Base-by-base conservation (phyloP, 2,888 invertebrate species). In the Coecobrya sp. region DNA sequence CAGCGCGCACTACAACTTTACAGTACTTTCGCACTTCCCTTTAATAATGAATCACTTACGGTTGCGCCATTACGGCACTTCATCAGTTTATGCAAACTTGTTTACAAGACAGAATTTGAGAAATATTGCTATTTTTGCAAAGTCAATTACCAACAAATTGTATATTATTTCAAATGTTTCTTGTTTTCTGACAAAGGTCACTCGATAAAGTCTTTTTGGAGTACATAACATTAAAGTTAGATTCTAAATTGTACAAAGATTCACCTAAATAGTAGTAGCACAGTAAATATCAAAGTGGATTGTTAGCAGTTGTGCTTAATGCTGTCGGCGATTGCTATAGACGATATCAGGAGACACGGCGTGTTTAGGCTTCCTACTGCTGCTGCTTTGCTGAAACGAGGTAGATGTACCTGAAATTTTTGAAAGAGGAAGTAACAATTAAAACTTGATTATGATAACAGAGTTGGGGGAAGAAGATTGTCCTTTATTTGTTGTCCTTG, bases 341-440 rank as follows among this genome's bases (percentile, higher is more conserved):
- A 91, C 86, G n/a, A 91, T 91, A n/a, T 91, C 91, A 7, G 91
- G 91, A 7, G 91, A 91, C 5, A 91, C 86, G 0, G 91, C 86
- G 30, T 91, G 91, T 52, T 91, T 91, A 7, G 79, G 45, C 70
- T 91, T 91, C 0, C 86, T 0, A 13, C 2, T 36, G 5, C 11
- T 0, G 19, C 2, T 36, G 5, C 11, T 19, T 36, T 65, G 86
- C 11, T 90, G 85, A 52, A 49, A 85, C 0, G 59, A 91, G 0
- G 79, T 59, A 5, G 91, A 91, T 0, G 91, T 91, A 62, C 90
- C 90, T 90, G 65, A 5, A 90, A 79, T 49, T 55, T 19, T 19
- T 0, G 52, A 13, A 52, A 36, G 19, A 25, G 25, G 27, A 52
- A 1, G 19, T 45, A 70, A 73, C 16, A 11, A 45, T 4, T 42